phyloP scores from a whole-genome alignment of 1,140 invertebrate genomes.

The Hestina assimilis region DNA sequence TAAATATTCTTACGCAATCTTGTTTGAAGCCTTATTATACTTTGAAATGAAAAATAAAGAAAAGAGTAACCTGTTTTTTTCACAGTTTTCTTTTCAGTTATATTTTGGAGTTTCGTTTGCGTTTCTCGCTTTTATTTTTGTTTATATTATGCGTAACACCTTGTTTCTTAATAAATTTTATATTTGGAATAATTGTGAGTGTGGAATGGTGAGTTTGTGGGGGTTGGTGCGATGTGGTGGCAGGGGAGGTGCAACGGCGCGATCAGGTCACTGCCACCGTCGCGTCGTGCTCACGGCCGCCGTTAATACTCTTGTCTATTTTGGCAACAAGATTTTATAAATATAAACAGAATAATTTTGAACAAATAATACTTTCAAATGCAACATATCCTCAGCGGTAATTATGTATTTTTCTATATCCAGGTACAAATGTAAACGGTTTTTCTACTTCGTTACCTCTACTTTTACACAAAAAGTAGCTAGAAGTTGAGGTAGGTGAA shows the following conservation, averaged over 20 bases:
- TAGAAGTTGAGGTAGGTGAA: neutral
- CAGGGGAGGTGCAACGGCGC: slow-evolving; percentile 43
- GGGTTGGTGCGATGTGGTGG: slow-evolving; percentile 1
- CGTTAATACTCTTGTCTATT: slow-evolving; percentile 48
- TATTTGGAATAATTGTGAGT: neutral
- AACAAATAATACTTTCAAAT: neutral
- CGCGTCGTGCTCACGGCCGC: slow-evolving; percentile 53
- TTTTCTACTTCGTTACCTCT: too few species aligned
- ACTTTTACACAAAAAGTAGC: too few species aligned
- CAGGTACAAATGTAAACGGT: too few species aligned
- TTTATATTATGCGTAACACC: too few species aligned
- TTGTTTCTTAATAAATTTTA: too few species aligned
- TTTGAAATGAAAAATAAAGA: too few species aligned
- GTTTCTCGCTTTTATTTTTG: neutral
- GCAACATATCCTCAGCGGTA: too few species aligned
- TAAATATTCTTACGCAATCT: too few species aligned
- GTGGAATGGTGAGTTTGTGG: neutral
- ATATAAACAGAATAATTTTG: slow-evolving; percentile 19
- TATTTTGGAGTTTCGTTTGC: too few species aligned
- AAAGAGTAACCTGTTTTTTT: neutral
- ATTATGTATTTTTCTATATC: too few species aligned
- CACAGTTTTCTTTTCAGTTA: neutral
- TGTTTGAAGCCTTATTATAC: too few species aligned
- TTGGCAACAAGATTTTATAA: slow-evolving; percentile 55
- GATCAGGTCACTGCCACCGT: slow-evolving; percentile 67